A percentile compares a stretch with the other conserved stretches of the same genome.
These are phyloP conservation scores for Rhinolophus sinicus DNA, from an alignment of 2,113 vertebrate genomes.

Conservation along the genomic window DNA sequence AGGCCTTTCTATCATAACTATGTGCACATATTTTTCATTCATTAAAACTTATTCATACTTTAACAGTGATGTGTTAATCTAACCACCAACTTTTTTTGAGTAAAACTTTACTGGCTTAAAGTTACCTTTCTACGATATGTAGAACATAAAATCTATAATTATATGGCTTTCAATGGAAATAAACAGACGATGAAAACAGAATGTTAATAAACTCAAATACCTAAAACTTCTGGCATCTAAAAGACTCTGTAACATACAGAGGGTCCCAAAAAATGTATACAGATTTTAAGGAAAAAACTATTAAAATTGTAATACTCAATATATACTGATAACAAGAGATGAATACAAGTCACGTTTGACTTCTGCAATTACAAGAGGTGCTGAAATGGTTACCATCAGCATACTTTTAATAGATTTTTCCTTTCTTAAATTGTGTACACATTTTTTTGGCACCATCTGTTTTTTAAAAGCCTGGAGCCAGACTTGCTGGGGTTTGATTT, in stretches of 20 bases:
- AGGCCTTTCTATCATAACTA: conserved; percentile 39
- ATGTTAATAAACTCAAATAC: conserved; percentile 53
- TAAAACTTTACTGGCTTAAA: conserved; percentile 56
- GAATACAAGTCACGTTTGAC: too few relatives aligned
- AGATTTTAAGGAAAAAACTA: too few relatives aligned
- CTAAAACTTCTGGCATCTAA: conserved; percentile 30
- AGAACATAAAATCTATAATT: conserved; percentile 59
- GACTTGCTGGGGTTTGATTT: background rate
- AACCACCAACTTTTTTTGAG: background rate
- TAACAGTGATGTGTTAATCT: conserved; percentile 48
- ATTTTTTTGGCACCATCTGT: too few relatives aligned
- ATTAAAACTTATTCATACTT: conserved; percentile 56
- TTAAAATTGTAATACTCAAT: too few relatives aligned
- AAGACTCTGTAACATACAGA: background rate
- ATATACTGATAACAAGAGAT: too few relatives aligned
- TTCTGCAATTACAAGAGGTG: too few relatives aligned
- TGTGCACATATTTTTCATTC: background rate
- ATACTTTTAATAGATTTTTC: too few relatives aligned
- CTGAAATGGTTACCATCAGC: too few relatives aligned
- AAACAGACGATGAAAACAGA: conserved; percentile 39
- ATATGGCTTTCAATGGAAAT: conserved; percentile 49
- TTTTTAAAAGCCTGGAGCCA: conserved; percentile 35
- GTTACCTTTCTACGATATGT: background rate
- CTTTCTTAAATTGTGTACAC: too few relatives aligned
- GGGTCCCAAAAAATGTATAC: too few relatives aligned